Evolutionary conservation across 2,888 invertebrate genomes (phyloP).

Genomic region (Perizoma flavofasciatum): DNA sequence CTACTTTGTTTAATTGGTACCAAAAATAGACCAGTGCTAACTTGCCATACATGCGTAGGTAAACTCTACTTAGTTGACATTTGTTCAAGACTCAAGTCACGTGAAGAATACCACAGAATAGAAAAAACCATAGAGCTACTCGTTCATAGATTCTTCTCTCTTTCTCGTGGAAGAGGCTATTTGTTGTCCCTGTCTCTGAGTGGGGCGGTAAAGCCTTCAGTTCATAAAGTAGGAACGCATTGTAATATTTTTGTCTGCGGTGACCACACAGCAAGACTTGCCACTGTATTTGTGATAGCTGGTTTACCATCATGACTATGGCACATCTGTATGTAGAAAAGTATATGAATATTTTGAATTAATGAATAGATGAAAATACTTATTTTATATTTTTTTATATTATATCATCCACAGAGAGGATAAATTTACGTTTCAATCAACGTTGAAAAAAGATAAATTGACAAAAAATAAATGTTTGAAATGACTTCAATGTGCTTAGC

Average conservation of each 20-base stretch:
- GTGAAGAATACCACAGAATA: conserved; percentile 3
- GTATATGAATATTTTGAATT: no score
- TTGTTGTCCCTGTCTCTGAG: neutral
- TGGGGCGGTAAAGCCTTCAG: neutral
- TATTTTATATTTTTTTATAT: no score
- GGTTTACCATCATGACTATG: neutral
- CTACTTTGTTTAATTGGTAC: neutral
- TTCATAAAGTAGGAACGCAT: neutral
- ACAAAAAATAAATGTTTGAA: no score
- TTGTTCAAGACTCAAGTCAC: conserved; percentile 1
- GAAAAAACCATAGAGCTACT: neutral
- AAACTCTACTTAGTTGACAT: neutral
- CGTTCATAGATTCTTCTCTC: neutral
- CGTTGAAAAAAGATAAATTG: no score
- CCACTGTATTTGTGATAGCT: conserved; percentile 25
- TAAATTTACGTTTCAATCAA: no score
- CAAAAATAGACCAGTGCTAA: neutral
- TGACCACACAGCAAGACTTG: conserved; percentile 51
- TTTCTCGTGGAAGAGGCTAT: neutral
- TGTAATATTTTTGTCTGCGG: conserved; percentile 7
- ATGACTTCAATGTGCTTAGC: no score
- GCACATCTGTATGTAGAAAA: no score
- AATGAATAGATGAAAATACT: no score
- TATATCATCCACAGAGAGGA: no score
- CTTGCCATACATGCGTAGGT: neutral